Evolutionary conservation across 2,888 invertebrate genomes (phyloP).

Genomic region (Drosophila dives): DNA sequence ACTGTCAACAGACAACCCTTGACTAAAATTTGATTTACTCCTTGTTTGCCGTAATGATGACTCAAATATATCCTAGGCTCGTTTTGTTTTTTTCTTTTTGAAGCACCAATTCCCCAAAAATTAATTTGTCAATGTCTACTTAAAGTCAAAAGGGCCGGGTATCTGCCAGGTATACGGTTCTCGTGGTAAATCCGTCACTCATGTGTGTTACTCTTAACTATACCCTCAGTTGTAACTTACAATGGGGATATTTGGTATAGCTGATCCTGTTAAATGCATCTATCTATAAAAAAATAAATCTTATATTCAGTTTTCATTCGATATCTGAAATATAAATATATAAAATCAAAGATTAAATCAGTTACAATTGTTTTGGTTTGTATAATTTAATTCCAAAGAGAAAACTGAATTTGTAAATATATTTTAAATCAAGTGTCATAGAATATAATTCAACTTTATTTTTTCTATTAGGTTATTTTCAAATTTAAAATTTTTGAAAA

Average conservation of each 20-base stretch:
- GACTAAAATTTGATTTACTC: slow-evolving; percentile 78
- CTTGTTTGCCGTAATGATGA: slow-evolving; percentile 65
- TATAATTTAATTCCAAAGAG: not conserved
- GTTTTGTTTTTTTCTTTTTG: slow-evolving; percentile 1
- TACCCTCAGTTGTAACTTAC: not conserved
- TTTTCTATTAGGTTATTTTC: not conserved
- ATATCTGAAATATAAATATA: not conserved
- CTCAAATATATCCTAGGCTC: slow-evolving; percentile 45
- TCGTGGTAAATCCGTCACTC: slow-evolving; percentile 30
- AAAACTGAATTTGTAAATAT: not conserved
- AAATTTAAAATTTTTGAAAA: not conserved
- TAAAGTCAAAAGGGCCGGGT: slow-evolving; percentile 61
- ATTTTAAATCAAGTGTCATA: not conserved
- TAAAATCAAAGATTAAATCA: not conserved
- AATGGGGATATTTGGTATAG: not conserved
- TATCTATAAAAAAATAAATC: not conserved
- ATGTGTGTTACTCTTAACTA: not conserved
- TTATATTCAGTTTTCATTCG: not conserved
- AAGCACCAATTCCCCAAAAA: slow-evolving; percentile 40
- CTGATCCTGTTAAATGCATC: too few relatives aligned
- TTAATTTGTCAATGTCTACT: slow-evolving; percentile 80
- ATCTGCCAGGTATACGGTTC: slow-evolving; percentile 24
- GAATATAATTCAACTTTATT: not conserved
- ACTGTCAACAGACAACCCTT: slow-evolving; percentile 60
- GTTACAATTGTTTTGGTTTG: not conserved